These are phyloP conservation scores for Streptopelia turtur DNA, from an alignment of 2,797 vertebrate species.

Conservation along the genomic window DNA sequence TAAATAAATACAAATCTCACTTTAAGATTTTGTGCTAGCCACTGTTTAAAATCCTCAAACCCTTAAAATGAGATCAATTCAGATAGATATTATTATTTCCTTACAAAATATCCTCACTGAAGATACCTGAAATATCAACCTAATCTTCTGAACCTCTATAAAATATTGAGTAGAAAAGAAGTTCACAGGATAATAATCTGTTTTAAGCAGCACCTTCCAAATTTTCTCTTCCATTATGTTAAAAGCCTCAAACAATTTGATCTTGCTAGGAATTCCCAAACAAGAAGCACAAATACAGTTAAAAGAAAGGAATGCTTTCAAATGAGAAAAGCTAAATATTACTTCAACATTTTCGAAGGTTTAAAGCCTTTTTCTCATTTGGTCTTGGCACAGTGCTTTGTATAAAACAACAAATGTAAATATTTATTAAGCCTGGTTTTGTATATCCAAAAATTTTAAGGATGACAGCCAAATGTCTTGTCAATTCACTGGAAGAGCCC, in stretches of 20 bases:
- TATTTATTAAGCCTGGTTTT: slow-evolving; percentile 30
- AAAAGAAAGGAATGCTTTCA: background rate
- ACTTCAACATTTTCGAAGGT: background rate
- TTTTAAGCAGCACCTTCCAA: background rate
- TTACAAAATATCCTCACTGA: background rate
- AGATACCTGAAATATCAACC: background rate
- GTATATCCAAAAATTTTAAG: background rate
- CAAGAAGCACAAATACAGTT: background rate
- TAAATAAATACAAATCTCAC: background rate
- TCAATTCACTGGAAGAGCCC: background rate
- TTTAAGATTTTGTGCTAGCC: background rate
- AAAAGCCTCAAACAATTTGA: background rate
- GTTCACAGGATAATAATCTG: background rate
- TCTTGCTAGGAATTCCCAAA: background rate
- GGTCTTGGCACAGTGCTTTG: background rate
- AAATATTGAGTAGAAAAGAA: background rate
- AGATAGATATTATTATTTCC: background rate
- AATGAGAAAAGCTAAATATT: background rate
- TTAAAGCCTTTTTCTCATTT: slow-evolving; percentile 13
- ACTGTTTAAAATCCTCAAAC: background rate
- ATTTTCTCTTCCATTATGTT: background rate
- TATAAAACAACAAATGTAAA: slow-evolving; percentile 18
- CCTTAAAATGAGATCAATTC: background rate
- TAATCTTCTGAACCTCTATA: background rate
- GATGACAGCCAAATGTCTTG: slow-evolving; percentile 1